Percentiles rank a stretch among this genome's conserved stretches.
Evolutionary conservation across 2,797 vertebrate genomes (phyloP).

Genomic region (Gallinago solitaria): DNA sequence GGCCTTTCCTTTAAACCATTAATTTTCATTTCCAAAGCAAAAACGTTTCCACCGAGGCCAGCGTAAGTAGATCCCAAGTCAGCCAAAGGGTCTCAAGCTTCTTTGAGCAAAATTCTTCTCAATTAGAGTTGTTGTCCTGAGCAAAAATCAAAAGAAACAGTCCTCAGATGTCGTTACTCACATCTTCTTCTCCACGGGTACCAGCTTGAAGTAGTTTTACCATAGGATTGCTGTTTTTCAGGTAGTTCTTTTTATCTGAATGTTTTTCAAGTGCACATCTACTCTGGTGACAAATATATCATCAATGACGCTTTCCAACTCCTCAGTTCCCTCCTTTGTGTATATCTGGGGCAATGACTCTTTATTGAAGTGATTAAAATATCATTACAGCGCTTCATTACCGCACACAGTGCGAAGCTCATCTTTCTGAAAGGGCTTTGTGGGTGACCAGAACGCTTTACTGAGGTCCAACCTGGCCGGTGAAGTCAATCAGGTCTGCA

Average conservation of each 20-base stretch:
- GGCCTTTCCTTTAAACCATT: neutral
- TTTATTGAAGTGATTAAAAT: neutral
- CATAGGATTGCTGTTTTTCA: neutral
- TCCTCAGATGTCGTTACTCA: neutral
- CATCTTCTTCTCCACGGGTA: neutral
- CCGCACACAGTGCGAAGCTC: neutral
- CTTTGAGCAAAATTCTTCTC: neutral
- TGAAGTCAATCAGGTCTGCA: neutral
- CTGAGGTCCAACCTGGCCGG: neutral
- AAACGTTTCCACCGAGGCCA: neutral
- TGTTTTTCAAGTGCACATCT: neutral
- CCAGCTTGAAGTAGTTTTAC: neutral
- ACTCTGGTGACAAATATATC: neutral
- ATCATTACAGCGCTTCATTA: neutral
- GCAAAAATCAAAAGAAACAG: neutral
- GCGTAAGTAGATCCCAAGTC: neutral
- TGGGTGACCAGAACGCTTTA: neutral
- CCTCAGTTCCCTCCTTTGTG: neutral
- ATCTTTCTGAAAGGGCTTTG: neutral
- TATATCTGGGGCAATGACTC: neutral
- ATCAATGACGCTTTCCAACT: neutral
- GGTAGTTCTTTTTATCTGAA: neutral
- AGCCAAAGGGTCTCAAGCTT: neutral
- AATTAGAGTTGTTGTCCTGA: neutral
- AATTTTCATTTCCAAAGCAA: neutral